Base-by-base conservation (phyloP, 2,113 vertebrate genomes). In the Tragelaphus scriptus region DNA sequence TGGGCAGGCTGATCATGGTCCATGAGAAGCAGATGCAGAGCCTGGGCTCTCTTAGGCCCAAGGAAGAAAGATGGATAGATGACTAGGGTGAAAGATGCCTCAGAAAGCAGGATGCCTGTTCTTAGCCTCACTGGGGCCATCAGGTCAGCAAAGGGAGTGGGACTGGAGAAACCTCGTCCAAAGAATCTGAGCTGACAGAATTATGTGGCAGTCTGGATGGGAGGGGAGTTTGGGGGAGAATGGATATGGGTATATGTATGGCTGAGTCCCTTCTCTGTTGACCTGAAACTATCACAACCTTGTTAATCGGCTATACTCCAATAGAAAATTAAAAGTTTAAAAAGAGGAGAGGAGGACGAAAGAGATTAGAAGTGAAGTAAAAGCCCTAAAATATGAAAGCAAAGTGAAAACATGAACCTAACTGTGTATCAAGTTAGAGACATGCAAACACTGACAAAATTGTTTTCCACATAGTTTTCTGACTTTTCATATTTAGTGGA, bases 1-100 rank as follows among this genome's bases (percentile, higher is more conserved):
- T 6, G 13, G 2, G 68, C 2, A 63, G 28, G 16, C 30, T 25
- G 4, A 26, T 1, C 1, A 0, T 0, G 8, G 23, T 75, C 15
- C 61, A 25, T 0, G 2, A 82, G 61, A 81, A 71, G 47, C 32
- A n/a, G 68, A 63, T 25, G 53, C 28, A 80, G 91, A 86, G 30
- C 7, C 6, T 28, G 55, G 77, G 30, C 40, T 85, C 14, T 91
- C 77, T 71, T 23, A 59, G 61, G 47, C 6, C 51, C 44, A n/a
- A 68, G 56, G 59, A 75, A 49, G 68, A 53, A n/a, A 58, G 63
- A 61, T 0, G 17, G 32, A 56, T 26, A 61, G 25, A 26, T 13
- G 28, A 4, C 36, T 25, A 16, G 44, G 30, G 17, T 53, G 14
- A 55, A 81, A n/a, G 59, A 44, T 10, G 40, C 11, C n/a, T 94